Evolutionary conservation across 2,888 invertebrate species (phyloP).

Genomic region (Dicyrtoma fusca): DNA sequence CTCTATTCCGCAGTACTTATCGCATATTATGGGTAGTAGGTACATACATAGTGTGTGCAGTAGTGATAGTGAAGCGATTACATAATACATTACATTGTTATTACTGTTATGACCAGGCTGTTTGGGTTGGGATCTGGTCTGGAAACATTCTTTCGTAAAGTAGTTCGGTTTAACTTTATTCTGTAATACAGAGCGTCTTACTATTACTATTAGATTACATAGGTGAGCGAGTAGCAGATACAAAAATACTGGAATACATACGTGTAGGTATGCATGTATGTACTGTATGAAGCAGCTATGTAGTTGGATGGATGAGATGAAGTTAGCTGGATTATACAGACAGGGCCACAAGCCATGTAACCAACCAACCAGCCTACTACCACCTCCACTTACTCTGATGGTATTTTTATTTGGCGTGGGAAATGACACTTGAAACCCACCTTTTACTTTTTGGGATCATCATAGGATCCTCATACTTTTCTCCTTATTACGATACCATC

Average conservation of each 20-base stretch:
- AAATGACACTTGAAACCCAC: constrained; percentile 50
- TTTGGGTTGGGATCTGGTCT: background rate
- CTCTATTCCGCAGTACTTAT: too few relatives aligned
- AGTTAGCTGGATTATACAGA: too few relatives aligned
- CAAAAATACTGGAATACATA: too few relatives aligned
- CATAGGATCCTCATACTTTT: background rate
- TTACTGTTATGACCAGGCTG: constrained; percentile 17
- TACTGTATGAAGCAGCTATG: too few relatives aligned
- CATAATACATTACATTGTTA: constrained; percentile 18
- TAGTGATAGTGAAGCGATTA: background rate
- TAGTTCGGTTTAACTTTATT: constrained; percentile 1
- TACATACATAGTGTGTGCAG: background rate
- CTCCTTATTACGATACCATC: constrained; percentile 1
- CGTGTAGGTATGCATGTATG: too few relatives aligned
- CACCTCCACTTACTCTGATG: constrained; percentile 34
- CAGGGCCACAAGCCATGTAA: background rate
- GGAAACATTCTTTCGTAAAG: constrained; percentile 19
- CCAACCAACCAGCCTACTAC: constrained; percentile 4
- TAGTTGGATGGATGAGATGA: too few relatives aligned
- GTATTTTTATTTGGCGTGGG: constrained; percentile 48
- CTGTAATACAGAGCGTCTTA: background rate
- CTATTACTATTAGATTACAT: background rate
- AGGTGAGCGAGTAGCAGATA: too few relatives aligned
- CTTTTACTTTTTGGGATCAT: constrained; percentile 22
- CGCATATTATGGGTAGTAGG: too few relatives aligned